Conservation (phyloP, 2,888 invertebrate species). For the Eilema sororculum region DNA sequence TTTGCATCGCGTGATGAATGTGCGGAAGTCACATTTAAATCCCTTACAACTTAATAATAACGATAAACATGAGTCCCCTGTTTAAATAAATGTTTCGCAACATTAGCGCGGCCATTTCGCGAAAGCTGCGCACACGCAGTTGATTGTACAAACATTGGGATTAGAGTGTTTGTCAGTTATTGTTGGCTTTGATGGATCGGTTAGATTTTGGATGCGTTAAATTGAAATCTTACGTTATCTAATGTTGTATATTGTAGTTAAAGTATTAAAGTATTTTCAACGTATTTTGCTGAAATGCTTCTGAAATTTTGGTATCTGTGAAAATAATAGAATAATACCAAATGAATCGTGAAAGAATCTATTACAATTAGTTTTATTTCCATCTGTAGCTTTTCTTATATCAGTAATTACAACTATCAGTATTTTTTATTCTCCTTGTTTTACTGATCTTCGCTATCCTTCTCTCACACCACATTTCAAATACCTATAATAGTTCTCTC, state of each 20-base stretch:
- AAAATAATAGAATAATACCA: too few relatives aligned
- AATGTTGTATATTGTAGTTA: background rate
- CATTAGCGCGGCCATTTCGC: constrained; percentile 77
- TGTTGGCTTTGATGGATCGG: constrained; percentile 76
- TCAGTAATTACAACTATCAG: background rate
- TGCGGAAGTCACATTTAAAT: constrained; percentile 78
- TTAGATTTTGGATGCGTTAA: constrained; percentile 23
- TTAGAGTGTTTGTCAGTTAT: constrained; percentile 75
- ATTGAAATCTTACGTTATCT: constrained; percentile 15
- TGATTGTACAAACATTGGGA: constrained; percentile 71
- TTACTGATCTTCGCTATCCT: too few relatives aligned
- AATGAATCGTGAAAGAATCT: too few relatives aligned
- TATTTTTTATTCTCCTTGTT: background rate
- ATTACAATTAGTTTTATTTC: too few relatives aligned
- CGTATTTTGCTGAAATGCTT: too few relatives aligned
- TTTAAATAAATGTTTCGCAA: constrained; percentile 81
- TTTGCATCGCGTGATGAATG: constrained; percentile 74
- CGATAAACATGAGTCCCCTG: constrained; percentile 81
- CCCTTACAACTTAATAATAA: constrained; percentile 83
- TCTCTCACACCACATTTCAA: background rate
- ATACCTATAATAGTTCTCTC: background rate
- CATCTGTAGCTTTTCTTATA: too few relatives aligned
- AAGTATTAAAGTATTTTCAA: too few relatives aligned
- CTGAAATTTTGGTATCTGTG: too few relatives aligned
- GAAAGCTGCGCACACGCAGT: constrained; percentile 72